These are phyloP conservation scores for Eilema griseolum DNA, from an alignment of 2,888 invertebrate genomes.

Conservation along the genomic window DNA sequence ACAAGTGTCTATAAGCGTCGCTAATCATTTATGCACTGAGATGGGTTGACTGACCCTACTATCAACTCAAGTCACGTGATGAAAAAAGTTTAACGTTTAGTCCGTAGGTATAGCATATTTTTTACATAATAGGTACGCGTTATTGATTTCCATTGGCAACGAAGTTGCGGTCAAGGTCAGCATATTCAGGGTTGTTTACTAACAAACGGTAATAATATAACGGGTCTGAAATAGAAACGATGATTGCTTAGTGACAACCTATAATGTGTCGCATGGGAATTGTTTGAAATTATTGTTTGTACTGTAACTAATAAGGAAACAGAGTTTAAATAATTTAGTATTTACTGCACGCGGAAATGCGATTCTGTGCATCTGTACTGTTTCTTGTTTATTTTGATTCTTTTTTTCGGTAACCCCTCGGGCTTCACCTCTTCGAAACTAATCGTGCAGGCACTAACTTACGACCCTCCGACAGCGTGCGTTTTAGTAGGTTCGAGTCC, in stretches of 20 bases:
- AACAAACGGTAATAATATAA: constrained; percentile 7
- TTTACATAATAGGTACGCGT: neutral
- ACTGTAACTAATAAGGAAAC: too few species aligned
- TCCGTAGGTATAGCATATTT: neutral
- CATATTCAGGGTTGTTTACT: constrained; percentile 7
- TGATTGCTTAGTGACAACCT: neutral
- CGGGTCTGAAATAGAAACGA: neutral
- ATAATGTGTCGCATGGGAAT: neutral
- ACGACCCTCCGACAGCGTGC: too few species aligned
- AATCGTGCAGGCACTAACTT: too few species aligned
- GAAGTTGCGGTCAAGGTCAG: constrained; percentile 2
- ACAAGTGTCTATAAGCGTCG: too few species aligned
- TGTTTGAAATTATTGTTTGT: neutral
- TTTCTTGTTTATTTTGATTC: too few species aligned
- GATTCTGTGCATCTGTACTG: neutral
- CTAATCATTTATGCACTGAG: too few species aligned
- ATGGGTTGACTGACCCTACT: neutral
- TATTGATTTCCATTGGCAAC: neutral
- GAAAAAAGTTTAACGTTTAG: neutral
- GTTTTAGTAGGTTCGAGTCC: too few species aligned
- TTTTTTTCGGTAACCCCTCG: too few species aligned
- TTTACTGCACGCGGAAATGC: neutral
- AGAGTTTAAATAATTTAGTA: neutral
- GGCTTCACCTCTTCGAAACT: too few species aligned
- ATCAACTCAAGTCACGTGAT: neutral